These are phyloP conservation scores for Nicator chloris DNA, from an alignment of 2,113 vertebrate species.

Conservation along the genomic window DNA sequence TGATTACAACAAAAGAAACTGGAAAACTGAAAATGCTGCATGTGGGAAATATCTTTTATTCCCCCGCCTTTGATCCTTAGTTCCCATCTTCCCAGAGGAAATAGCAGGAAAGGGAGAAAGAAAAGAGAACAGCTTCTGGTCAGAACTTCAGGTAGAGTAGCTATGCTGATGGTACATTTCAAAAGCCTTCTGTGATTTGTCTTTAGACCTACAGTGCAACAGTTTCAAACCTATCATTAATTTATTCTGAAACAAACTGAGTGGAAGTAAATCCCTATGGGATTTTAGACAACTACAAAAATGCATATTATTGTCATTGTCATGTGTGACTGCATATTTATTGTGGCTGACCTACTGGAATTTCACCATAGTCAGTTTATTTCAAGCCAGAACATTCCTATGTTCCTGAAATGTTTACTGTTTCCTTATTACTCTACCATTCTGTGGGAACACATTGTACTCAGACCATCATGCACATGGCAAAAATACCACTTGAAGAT, in stretches of 20 bases:
- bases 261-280: background rate
- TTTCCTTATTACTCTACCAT: background rate
- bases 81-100: background rate
- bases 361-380: background rate
- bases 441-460: background rate
- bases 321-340: background rate
- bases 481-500: background rate
- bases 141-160: background rate
- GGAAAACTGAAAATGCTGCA: background rate
- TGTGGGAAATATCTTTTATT: background rate
- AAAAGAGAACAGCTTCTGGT: background rate
- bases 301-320: background rate
- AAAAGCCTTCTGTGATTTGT: background rate
- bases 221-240: background rate
- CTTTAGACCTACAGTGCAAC: background rate
- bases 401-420: background rate
- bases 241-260: background rate
- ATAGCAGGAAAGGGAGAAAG: background rate
- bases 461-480: background rate
- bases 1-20: background rate
- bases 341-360: background rate
- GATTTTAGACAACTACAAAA: background rate
- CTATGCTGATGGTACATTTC: background rate
- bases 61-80: background rate
- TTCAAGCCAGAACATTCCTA: background rate